A percentile compares a stretch with the other conserved stretches of the same genome.
These are phyloP conservation scores for Aleiodes sp. DNA, from an alignment of 1,140 invertebrate species.

Conservation along the genomic window DNA sequence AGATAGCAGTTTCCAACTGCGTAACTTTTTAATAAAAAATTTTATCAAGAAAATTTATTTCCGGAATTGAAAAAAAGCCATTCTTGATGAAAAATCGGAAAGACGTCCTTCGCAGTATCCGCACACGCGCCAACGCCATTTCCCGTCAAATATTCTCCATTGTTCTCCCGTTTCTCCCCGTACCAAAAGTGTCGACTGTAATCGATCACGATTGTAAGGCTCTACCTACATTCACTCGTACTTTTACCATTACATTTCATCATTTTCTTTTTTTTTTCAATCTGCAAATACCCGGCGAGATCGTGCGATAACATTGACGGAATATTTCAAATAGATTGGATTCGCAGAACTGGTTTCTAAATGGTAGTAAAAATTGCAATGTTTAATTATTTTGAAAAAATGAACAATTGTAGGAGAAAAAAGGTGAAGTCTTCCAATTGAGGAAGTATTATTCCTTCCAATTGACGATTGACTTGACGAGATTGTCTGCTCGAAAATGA, in stretches of 20 bases:
- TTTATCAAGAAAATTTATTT: background rate
- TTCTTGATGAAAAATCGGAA: background rate
- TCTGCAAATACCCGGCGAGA: background rate
- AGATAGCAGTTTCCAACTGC: too few relatives aligned
- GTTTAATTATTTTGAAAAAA: too few relatives aligned
- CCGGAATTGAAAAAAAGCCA: background rate
- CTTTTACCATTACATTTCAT: background rate
- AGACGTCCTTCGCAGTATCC: constrained; percentile 28
- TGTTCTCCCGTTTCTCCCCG: constrained; percentile 16
- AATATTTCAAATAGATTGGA: background rate
- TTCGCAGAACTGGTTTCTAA: background rate
- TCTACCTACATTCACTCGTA: background rate
- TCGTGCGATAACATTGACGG: background rate
- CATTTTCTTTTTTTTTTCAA: background rate
- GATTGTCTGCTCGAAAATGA: background rate
- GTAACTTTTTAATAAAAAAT: too few relatives aligned
- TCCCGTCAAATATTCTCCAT: constrained; percentile 32
- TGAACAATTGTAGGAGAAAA: too few relatives aligned
- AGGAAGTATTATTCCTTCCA: background rate
- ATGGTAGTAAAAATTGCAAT: background rate
- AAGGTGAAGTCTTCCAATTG: too few relatives aligned
- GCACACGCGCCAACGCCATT: constrained; percentile 21
- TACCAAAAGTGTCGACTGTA: constrained; percentile 15
- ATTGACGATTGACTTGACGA: background rate
- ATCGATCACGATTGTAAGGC: constrained; percentile 28